These are phyloP conservation scores for Miltochrista miniata DNA, from an alignment of 2,888 invertebrate genomes.

Conservation along the genomic window DNA sequence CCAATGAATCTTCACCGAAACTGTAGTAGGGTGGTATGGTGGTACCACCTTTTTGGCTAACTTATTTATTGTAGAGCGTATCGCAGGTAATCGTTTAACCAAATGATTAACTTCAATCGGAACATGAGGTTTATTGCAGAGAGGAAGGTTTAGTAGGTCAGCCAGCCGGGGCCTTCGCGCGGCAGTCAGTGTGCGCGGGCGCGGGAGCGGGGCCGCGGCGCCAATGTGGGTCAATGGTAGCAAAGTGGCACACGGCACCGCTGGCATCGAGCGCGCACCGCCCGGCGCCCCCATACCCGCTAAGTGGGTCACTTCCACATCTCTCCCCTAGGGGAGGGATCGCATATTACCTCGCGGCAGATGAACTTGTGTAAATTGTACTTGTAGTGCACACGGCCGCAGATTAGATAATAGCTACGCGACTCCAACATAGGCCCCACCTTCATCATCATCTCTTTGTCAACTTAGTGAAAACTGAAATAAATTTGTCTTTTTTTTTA, in stretches of 20 bases:
- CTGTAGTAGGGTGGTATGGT: no score
- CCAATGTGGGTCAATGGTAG: constrained; percentile 61
- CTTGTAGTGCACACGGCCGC: background rate
- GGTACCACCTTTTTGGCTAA: no score
- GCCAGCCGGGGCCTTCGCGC: constrained; percentile 45
- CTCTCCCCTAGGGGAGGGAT: background rate
- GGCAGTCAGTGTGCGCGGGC: constrained; percentile 46
- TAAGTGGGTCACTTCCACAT: constrained; percentile 1
- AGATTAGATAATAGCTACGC: no score
- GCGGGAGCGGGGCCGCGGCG: constrained; percentile 41
- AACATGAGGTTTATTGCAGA: constrained; percentile 31
- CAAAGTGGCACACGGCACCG: constrained; percentile 39
- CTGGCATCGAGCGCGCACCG: constrained; percentile 8
- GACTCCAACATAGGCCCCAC: no score
- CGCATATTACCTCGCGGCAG: no score
- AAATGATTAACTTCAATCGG: constrained; percentile 7
- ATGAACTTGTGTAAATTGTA: no score
- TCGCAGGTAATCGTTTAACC: background rate
- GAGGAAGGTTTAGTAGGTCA: constrained; percentile 56
- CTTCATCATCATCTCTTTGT: no score
- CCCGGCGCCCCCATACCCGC: background rate
- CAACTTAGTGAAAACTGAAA: no score
- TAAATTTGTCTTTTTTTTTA: no score
- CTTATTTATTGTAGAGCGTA: no score
- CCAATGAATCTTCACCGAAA: no score